Evolutionary conservation across 2,113 vertebrate species (phyloP).

Genomic region (Protobothrops flavoviridis): DNA sequence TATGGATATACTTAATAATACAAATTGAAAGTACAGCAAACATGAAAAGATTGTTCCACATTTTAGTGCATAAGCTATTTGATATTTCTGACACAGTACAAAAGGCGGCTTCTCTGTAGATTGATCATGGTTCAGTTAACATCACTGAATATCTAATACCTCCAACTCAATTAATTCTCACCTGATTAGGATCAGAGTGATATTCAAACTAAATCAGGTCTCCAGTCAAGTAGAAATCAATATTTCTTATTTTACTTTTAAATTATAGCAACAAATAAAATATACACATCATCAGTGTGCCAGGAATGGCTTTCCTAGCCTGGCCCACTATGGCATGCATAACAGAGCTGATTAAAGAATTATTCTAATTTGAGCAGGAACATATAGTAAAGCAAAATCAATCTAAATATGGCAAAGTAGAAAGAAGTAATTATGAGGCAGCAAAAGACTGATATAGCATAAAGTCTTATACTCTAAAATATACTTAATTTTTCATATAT

Average conservation of each 20-base stretch:
- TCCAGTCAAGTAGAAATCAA: conserved; percentile 91
- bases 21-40: conserved; percentile 68
- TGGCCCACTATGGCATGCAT: conserved; percentile 70
- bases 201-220: conserved; percentile 91
- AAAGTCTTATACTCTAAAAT: conserved; percentile 65
- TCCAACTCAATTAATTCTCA: conserved; percentile 92
- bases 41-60: conserved; percentile 68
- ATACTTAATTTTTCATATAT: conserved; percentile 69
- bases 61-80: conserved; percentile 68
- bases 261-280: conserved; percentile 86
- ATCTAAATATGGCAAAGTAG: conserved; percentile 70
- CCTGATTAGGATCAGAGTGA: conserved; percentile 83
- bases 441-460: conserved; percentile 75
- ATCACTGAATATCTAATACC: conserved; percentile 89
- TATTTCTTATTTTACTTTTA: conserved; percentile 94
- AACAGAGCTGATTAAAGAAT: conserved; percentile 81
- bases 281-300: conserved; percentile 68
- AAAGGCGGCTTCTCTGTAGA: conserved; percentile 80
- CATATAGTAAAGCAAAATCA: conserved; percentile 75
- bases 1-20: conserved; percentile 71
- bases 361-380: conserved; percentile 79
- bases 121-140: conserved; percentile 85
- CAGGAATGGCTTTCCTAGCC: conserved; percentile 72
- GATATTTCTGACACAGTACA: conserved; percentile 74
- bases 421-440: conserved; percentile 79